A percentile compares a stretch with the other conserved stretches of the same genome.
Conservation (phyloP, 2,888 invertebrate genomes). For the Acleris sparsana region DNA sequence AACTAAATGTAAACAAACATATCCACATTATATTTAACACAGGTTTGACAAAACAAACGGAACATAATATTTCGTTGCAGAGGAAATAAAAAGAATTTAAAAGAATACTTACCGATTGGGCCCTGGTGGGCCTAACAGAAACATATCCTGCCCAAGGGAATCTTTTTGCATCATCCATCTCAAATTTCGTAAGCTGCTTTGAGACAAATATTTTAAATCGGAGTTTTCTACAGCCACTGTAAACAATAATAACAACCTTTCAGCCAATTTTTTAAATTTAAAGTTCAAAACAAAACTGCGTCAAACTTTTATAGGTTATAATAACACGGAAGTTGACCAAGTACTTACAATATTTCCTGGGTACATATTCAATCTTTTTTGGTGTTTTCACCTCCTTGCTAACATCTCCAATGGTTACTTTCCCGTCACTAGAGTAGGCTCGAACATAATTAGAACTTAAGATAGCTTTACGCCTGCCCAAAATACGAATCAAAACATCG, state of each 20-base stretch:
- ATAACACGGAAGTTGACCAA: constrained; percentile 32
- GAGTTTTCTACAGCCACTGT: constrained; percentile 71
- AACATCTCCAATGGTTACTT: constrained; percentile 89
- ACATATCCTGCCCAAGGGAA: constrained; percentile 95
- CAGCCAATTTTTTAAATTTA: neutral
- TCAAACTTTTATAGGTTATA: constrained; percentile 46
- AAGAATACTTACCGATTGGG: constrained; percentile 77
- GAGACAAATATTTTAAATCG: constrained; percentile 85
- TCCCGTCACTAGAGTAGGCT: constrained; percentile 76
- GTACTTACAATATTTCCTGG: constrained; percentile 90
- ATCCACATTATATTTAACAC: too few species aligned
- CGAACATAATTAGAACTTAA: constrained; percentile 68
- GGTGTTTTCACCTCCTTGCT: constrained; percentile 84
- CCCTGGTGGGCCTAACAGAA: constrained; percentile 96
- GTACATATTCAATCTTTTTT: constrained; percentile 91
- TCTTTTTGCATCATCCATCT: constrained; percentile 99
- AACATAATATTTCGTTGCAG: constrained; percentile 5
- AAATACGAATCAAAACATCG: constrained; percentile 79
- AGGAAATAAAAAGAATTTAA: neutral
- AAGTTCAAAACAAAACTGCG: constrained; percentile 12
- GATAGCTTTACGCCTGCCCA: constrained; percentile 67
- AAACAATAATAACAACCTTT: neutral
- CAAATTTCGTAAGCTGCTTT: constrained; percentile 90
- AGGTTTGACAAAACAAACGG: neutral
- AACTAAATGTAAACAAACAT: too few species aligned